Evolutionary conservation across 2,888 invertebrate genomes (phyloP), one percentile per base, ranked within the genome.

Genomic region (Cepaea hortensis): DNA sequence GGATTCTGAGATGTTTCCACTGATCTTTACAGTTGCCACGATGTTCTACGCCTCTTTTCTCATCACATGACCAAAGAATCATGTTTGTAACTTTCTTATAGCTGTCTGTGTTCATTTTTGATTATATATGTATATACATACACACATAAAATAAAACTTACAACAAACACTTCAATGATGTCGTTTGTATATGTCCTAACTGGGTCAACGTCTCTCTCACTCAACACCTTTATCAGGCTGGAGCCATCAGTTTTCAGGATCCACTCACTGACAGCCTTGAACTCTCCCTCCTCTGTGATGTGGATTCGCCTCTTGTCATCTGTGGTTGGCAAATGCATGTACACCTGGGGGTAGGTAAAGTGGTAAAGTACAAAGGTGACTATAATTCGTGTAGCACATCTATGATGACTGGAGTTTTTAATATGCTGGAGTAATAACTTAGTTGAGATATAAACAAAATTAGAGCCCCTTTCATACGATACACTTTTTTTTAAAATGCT

Each of bases 161-260:
- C 93, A 86, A 98, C 97, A 96, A 99, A 99, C 93, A 99, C 99
- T 95, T 99, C 99, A 93, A 99, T 99, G 95, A 99, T 99, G 94
- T 99, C 99, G 95, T 99, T 99, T 93, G 98, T 98, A 94, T 97
- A 98, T 1, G 99, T 99, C 89, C 99, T 96, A 35, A 98, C 97
- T 0, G 99, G 98, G 95, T 99, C 99, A 0, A 99, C 99, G 94
- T 99, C 98, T 87, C 98, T 96, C 95, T 99, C 99, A 85, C 98
- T 98, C n/a, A 99, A 95, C 3, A 96, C 99, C 95, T 98, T 98
- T 97, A 99, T 98, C 94, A 99, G 96, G 88, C 98, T 98, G 3
- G 99, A 99, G 93, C 99, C 99, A 93, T 99, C 99, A 92, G 99
- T 99, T 96, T 99, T 99, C 91, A 99, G 95, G 84, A 99, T 95